phyloP scores from a whole-genome alignment of 2,888 invertebrate genomes.

The Stenotaenia linearis region DNA sequence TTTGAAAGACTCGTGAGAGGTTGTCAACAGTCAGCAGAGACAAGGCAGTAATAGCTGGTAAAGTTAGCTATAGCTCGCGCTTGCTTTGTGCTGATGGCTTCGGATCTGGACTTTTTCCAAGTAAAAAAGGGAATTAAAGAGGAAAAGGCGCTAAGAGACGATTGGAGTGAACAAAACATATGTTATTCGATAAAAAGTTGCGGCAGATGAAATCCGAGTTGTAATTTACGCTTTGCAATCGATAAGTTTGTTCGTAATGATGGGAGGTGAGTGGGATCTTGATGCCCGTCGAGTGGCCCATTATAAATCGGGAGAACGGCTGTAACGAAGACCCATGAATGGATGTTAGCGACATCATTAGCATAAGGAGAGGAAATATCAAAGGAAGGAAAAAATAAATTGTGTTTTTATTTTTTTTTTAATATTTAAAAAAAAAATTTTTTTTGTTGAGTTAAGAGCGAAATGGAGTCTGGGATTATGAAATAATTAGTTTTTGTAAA shows the following conservation, averaged over 20 bases:
- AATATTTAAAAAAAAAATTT: neutral
- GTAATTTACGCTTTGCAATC: neutral
- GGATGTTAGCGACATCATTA: neutral
- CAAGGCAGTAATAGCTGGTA: constrained; percentile 19
- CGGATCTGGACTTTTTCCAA: neutral
- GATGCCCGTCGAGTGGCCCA: neutral
- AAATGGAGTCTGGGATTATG: neutral
- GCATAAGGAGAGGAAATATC: neutral
- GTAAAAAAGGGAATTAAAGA: neutral
- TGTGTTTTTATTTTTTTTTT: no score
- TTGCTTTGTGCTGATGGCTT: constrained; percentile 3
- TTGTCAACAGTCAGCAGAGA: constrained; percentile 19
- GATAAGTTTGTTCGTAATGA: neutral
- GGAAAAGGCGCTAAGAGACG: neutral
- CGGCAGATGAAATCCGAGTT: no score
- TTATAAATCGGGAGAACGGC: neutral
- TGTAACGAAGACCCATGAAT: neutral
- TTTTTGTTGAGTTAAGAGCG: no score
- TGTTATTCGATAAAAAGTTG: neutral
- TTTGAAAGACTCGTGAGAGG: neutral
- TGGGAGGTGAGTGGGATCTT: neutral
- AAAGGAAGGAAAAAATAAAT: neutral
- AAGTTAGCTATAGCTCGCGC: constrained; percentile 6
- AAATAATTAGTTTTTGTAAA: no score
- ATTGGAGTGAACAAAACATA: neutral